Evolutionary conservation across 2,888 invertebrate genomes (phyloP).

Genomic region (Apocheima hispidaria): DNA sequence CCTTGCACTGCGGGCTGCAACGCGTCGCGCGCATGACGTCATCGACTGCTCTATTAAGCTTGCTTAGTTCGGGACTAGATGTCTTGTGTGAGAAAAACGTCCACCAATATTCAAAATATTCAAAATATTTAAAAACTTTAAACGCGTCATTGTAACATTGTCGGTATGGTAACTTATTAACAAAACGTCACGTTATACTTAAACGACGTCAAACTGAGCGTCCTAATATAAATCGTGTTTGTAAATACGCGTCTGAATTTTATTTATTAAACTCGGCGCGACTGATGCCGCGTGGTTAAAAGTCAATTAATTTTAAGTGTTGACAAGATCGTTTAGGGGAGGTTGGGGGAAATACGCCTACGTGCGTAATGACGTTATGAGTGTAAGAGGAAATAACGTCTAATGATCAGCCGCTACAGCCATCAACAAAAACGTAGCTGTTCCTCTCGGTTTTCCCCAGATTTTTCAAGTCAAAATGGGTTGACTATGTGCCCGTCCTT

Average conservation of each 20-base stretch:
- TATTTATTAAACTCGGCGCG: constrained; percentile 24
- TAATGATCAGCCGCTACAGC: constrained; percentile 4
- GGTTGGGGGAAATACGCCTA: constrained; percentile 7
- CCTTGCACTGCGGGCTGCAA: too few species aligned
- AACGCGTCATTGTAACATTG: not conserved
- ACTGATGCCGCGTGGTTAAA: constrained; percentile 23
- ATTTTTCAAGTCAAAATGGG: not conserved
- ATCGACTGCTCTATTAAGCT: too few species aligned
- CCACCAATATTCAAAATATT: too few species aligned
- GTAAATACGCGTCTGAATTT: constrained; percentile 10
- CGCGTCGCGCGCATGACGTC: too few species aligned
- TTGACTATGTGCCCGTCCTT: too few species aligned
- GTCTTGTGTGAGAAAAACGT: too few species aligned
- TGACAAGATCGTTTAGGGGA: constrained; percentile 28
- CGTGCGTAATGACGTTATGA: constrained; percentile 12
- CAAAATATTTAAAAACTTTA: too few species aligned
- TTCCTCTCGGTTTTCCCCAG: not conserved
- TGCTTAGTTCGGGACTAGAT: too few species aligned
- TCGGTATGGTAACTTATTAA: constrained; percentile 19
- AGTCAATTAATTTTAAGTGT: constrained; percentile 32
- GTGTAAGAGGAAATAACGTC: constrained; percentile 5
- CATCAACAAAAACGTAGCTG: not conserved
- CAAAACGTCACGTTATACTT: constrained; percentile 26
- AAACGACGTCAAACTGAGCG: constrained; percentile 19
- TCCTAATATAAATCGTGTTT: constrained; percentile 30